phyloP scores from a whole-genome alignment of 1,140 invertebrate genomes.

The Hycleus phaleratus region DNA sequence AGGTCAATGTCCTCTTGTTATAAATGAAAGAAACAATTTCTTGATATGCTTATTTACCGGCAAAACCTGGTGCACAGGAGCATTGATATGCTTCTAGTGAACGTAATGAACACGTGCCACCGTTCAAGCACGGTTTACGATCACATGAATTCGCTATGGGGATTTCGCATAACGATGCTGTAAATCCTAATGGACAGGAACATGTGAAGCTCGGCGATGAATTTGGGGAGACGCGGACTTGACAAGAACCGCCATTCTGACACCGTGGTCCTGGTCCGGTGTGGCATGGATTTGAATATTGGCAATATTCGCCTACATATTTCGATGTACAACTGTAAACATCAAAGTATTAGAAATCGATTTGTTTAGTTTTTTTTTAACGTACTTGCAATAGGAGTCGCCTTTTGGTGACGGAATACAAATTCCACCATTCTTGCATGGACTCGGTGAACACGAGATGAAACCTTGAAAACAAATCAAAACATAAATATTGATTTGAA shows the following conservation, averaged over 20 bases:
- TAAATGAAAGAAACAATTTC: too few relatives aligned
- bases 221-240: conserved; percentile 58
- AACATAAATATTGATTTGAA: neutral
- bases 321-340: conserved; percentile 81
- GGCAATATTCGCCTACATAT: conserved; percentile 90
- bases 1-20: too few relatives aligned
- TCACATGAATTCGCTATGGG: conserved; percentile 84
- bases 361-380: conserved; percentile 31
- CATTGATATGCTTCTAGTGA: conserved; percentile 74
- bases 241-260: conserved; percentile 89
- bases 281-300: conserved; percentile 86
- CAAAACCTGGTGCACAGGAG: conserved; percentile 73
- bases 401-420: conserved; percentile 62
- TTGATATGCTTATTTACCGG: conserved; percentile 51
- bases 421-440: conserved; percentile 72
- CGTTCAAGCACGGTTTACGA: conserved; percentile 75
- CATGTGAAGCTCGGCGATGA: conserved; percentile 74
- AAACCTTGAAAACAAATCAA: conserved; percentile 58
- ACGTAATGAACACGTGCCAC: conserved; percentile 73
- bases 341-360: conserved; percentile 23
- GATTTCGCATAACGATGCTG: conserved; percentile 88
- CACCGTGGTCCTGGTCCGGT: conserved; percentile 68
- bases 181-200: conserved; percentile 82
- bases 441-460: conserved; percentile 76
- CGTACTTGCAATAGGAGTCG: conserved; percentile 83